A percentile compares a stretch with the other conserved stretches of the same genome.
phyloP scores from a whole-genome alignment of 37 sponge, comb jelly and placozoan species.

The Chondrosia reniformis region DNA sequence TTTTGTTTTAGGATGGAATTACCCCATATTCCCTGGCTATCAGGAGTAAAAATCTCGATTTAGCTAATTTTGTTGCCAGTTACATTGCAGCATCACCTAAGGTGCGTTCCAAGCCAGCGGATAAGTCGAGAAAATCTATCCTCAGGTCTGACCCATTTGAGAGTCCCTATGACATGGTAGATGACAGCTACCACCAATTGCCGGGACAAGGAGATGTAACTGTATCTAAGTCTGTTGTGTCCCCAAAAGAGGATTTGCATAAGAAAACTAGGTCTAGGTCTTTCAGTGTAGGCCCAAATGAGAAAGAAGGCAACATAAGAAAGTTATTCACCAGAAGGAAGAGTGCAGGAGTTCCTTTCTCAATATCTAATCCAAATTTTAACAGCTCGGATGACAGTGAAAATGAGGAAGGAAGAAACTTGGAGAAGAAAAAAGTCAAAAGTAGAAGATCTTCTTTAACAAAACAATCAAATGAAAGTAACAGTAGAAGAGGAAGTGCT shows the following conservation, averaged over 20 bases:
- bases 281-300: not conserved
- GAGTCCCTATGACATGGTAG: slow-evolving; percentile 6
- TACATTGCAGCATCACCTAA: slow-evolving; percentile 34
- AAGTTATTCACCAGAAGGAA: slow-evolving; percentile 9
- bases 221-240: too few species aligned
- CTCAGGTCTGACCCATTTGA: not conserved
- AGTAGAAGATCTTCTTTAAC: not conserved
- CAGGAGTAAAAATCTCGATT: slow-evolving; percentile 35
- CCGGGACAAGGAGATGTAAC: too few species aligned
- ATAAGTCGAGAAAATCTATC: slow-evolving; percentile 10
- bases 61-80: slow-evolving; percentile 51
- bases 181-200: not conserved
- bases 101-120: slow-evolving; percentile 12
- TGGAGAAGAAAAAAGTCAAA: slow-evolving; percentile 14
- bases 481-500: slow-evolving; percentile 6
- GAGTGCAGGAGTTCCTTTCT: slow-evolving; percentile 10
- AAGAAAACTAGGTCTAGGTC: slow-evolving; percentile 1
- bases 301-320: not conserved
- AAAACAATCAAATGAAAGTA: not conserved
- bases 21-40: slow-evolving; percentile 70
- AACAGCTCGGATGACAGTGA: slow-evolving; percentile 36
- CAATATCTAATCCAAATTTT: slow-evolving; percentile 7
- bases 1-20: slow-evolving; percentile 49
- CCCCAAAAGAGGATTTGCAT: not conserved
- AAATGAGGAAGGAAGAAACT: too few species aligned